phyloP scores from a whole-genome alignment of 30 jellyfish, hydroid and myxozoan genomes.

The Thelohanellus kitauei region DNA sequence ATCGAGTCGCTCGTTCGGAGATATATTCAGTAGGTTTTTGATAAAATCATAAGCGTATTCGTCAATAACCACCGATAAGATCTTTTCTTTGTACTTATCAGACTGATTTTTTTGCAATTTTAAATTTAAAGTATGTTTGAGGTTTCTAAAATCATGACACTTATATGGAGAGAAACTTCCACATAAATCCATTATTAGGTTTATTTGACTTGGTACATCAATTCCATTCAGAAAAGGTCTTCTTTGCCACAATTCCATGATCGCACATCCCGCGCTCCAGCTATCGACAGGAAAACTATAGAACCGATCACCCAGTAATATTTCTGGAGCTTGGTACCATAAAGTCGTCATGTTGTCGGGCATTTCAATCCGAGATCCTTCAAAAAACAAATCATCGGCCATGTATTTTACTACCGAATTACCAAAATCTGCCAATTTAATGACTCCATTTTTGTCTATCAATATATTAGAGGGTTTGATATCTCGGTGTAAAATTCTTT shows the following conservation, averaged over 20 bases:
- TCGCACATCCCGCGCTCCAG: conserved; percentile 98
- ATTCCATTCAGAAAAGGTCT: conserved; percentile 83
- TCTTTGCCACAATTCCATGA: conserved; percentile 93
- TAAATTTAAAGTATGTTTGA: no score
- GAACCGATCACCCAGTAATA: conserved; percentile 61
- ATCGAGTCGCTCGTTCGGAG: conserved; percentile 54
- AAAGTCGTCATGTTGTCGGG: no score
- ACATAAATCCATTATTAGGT: conserved; percentile 33
- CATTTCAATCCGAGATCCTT: no score
- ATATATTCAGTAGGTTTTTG: conserved; percentile 33
- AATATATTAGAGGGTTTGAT: conserved; percentile 90
- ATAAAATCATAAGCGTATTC: conserved; percentile 49
- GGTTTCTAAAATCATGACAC: conserved; percentile 26
- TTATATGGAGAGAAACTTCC: conserved; percentile 38
- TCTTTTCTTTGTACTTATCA: conserved; percentile 50
- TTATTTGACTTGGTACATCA: conserved; percentile 46
- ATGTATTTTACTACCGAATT: conserved; percentile 51
- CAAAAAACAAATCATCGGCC: no score
- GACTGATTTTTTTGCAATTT: no score
- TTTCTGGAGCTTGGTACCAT: conserved; percentile 92
- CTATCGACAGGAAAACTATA: conserved; percentile 80
- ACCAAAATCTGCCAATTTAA: conserved; percentile 87
- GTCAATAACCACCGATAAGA: conserved; percentile 31
- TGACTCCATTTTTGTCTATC: conserved; percentile 55
- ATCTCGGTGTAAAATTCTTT: conserved; percentile 74